phyloP scores from a whole-genome alignment of 2,797 vertebrate genomes.

The Cryptoblepharus egeriae region DNA sequence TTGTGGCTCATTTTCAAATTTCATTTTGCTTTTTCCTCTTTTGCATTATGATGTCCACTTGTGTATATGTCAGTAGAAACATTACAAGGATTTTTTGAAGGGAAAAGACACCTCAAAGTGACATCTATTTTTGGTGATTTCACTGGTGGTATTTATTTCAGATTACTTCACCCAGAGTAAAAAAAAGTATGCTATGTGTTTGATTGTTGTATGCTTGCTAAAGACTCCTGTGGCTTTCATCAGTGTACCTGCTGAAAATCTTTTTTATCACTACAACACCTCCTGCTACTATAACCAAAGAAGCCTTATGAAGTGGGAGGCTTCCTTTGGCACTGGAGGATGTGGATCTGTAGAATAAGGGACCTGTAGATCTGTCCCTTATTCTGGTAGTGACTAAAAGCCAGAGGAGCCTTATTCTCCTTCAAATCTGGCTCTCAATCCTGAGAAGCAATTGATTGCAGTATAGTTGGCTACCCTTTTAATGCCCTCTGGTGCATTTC shows the following conservation, averaged over 20 bases:
- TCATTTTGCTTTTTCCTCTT: background rate
- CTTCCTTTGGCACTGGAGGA: background rate
- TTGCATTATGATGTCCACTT: background rate
- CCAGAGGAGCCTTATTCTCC: background rate
- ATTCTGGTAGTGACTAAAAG: too few species aligned
- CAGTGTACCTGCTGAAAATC: background rate
- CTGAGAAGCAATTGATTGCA: too few species aligned
- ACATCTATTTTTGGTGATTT: background rate
- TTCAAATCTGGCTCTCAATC: background rate
- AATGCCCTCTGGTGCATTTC: background rate
- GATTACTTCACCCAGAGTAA: background rate
- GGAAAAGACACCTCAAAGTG: too few species aligned
- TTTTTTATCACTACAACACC: too few species aligned
- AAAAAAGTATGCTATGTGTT: too few species aligned
- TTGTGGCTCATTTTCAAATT: background rate
- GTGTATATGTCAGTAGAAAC: background rate
- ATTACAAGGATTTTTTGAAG: background rate
- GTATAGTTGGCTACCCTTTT: fast-evolving
- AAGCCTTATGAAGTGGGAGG: background rate
- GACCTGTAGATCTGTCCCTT: too few species aligned
- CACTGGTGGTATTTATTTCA: background rate
- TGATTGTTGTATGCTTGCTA: background rate
- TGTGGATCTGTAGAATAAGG: too few species aligned
- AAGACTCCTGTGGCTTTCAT: background rate
- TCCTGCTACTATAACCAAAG: background rate